Evolutionary conservation across 2,888 invertebrate species (phyloP).

Genomic region (Drosophila leonis): DNA sequence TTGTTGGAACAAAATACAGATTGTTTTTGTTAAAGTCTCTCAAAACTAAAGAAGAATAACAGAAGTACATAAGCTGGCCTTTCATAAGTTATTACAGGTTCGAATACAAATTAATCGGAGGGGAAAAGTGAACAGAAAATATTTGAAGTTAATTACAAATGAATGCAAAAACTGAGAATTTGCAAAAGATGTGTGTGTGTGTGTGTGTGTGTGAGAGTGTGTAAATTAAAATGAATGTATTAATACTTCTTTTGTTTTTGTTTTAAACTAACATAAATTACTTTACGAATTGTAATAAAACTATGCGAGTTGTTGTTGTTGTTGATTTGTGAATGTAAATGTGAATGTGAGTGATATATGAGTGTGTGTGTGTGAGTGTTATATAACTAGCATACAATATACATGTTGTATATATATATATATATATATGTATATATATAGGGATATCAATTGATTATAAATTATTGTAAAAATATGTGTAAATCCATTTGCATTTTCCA

Average conservation of each 20-base stretch:
- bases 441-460: conserved; percentile 48
- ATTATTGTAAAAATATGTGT: conserved; percentile 62
- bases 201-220: not conserved
- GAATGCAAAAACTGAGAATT: conserved; percentile 23
- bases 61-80: conserved; percentile 26
- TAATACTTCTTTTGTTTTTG: conserved; percentile 43
- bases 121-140: conserved; percentile 4
- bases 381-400: conserved; percentile 34
- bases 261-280: conserved; percentile 46
- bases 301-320: conserved; percentile 58
- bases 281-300: conserved; percentile 35
- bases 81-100: conserved; percentile 15
- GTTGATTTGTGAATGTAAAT: conserved; percentile 32
- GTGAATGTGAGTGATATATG: conserved; percentile 29
- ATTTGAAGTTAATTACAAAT: conserved; percentile 13
- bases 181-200: conserved; percentile 12
- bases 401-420: conserved; percentile 18
- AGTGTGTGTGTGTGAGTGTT: conserved; percentile 38
- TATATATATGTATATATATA: conserved; percentile 9
- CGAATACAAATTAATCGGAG: conserved; percentile 1
- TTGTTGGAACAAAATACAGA: conserved; percentile 27
- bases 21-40: conserved; percentile 3
- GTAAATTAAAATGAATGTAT: conserved; percentile 39
- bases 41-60: conserved; percentile 2
- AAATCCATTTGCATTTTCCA: conserved; percentile 21